A percentile compares a stretch with the other conserved stretches of the same genome.
phyloP scores from a whole-genome alignment of 1,140 invertebrate genomes.

The Magallana ariakensis region DNA sequence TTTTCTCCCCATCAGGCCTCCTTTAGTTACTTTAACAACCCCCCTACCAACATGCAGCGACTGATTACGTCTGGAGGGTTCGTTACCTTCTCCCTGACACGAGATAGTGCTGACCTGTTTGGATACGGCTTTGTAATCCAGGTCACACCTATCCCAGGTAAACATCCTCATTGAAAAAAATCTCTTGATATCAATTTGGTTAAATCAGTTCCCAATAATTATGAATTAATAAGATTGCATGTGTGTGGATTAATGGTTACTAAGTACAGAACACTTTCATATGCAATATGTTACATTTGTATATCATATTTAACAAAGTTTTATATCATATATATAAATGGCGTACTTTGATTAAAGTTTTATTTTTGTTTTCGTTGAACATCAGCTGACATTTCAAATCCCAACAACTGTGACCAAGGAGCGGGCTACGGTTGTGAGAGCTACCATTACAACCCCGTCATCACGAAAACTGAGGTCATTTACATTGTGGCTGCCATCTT shows the following conservation, averaged over 20 bases:
- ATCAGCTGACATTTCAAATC: constrained; percentile 38
- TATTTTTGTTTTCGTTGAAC: too few species aligned
- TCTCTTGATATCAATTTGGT: too few species aligned
- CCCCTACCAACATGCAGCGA: constrained; percentile 31
- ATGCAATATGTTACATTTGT: too few species aligned
- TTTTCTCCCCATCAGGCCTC: constrained; percentile 29
- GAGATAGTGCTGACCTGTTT: not conserved
- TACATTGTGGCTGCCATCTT: constrained; percentile 67
- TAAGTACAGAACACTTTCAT: too few species aligned
- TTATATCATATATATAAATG: too few species aligned
- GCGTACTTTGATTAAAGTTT: too few species aligned
- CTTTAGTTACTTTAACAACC: constrained; percentile 24
- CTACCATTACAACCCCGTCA: constrained; percentile 52
- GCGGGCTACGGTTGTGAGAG: constrained; percentile 62
- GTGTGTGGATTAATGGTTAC: too few species aligned
- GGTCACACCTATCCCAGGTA: constrained; percentile 41
- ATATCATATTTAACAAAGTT: too few species aligned
- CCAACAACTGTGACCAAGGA: constrained; percentile 47
- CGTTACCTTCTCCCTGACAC: constrained; percentile 52
- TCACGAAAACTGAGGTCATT: constrained; percentile 62
- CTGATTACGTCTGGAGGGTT: constrained; percentile 51
- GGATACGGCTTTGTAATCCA: constrained; percentile 42
- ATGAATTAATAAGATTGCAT: too few species aligned
- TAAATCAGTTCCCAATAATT: too few species aligned
- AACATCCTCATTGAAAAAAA: too few species aligned